Percentiles rank a stretch among this genome's conserved stretches.
These are phyloP conservation scores for Amphipoea oculea DNA, from an alignment of 2,888 invertebrate species.

Conservation along the genomic window DNA sequence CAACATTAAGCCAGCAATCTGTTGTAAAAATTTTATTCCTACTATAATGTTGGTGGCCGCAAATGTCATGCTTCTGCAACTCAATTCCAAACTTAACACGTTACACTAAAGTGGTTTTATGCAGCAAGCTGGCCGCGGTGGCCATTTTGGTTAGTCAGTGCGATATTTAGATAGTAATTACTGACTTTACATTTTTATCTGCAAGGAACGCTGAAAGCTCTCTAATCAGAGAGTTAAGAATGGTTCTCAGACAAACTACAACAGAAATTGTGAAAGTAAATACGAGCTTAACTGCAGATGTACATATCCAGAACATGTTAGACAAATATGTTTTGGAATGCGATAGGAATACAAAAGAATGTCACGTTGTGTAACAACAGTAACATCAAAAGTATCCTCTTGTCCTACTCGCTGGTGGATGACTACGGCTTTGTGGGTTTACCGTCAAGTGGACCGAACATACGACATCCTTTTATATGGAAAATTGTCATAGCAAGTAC, in stretches of 20 bases:
- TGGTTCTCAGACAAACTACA: neutral
- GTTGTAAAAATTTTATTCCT: conserved; percentile 81
- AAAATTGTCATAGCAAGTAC: conserved; percentile 60
- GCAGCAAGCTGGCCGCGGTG: conserved; percentile 4
- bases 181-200: conserved; percentile 2
- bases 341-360: conserved; percentile 27
- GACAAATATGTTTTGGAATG: conserved; percentile 26
- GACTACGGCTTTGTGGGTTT: conserved; percentile 51
- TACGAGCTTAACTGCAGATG: neutral
- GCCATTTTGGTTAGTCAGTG: conserved; percentile 19
- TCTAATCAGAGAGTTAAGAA: conserved; percentile 5
- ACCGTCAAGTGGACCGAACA: conserved; percentile 47
- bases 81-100: conserved; percentile 50
- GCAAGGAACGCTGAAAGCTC: conserved; percentile 4
- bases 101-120: conserved; percentile 44
- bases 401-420: conserved; percentile 28
- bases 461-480: conserved; percentile 53
- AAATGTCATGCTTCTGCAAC: conserved; percentile 55
- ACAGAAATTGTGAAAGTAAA: conserved; percentile 4
- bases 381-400: conserved; percentile 42
- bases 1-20: conserved; percentile 76
- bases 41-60: conserved; percentile 65
- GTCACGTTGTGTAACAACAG: conserved; percentile 29
- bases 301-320: conserved; percentile 11
- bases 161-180: conserved; percentile 42